A percentile compares a stretch with the other conserved stretches of the same genome.
Evolutionary conservation across 2,888 invertebrate species (phyloP).

Genomic region (Sicus ferrugineus): DNA sequence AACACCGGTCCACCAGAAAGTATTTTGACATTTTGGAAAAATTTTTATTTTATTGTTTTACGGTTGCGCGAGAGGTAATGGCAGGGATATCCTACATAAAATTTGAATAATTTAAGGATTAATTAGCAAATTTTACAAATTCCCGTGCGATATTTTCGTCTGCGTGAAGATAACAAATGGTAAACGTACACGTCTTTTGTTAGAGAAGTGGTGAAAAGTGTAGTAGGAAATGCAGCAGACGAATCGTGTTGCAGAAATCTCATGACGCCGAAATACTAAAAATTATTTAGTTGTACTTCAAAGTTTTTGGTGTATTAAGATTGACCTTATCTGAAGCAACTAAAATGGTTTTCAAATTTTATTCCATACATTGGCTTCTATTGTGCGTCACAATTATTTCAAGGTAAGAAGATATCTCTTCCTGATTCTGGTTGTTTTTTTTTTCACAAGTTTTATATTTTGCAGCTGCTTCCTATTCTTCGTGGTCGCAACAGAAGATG

Average conservation of each 20-base stretch:
- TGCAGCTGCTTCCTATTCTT: conserved; percentile 44
- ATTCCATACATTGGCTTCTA: conserved; percentile 40
- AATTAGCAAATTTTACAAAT: conserved; percentile 13
- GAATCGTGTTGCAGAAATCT: conserved; percentile 27
- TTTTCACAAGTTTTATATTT: conserved; percentile 14
- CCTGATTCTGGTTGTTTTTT: neutral
- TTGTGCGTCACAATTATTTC: conserved; percentile 43
- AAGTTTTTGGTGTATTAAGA: too few relatives aligned
- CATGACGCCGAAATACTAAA: conserved; percentile 9
- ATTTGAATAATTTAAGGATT: conserved; percentile 22
- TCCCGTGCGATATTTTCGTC: conserved; percentile 27
- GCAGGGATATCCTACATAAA: conserved; percentile 11
- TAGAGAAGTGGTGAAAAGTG: conserved; percentile 36
- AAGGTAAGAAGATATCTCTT: conserved; percentile 37
- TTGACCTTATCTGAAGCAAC: neutral
- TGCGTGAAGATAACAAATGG: conserved; percentile 21
- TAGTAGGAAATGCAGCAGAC: conserved; percentile 19
- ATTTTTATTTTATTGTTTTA: conserved; percentile 25
- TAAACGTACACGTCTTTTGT: conserved; percentile 29
- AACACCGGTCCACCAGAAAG: neutral
- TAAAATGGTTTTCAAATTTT: conserved; percentile 43
- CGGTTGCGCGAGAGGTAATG: conserved; percentile 8
- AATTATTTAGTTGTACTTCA: too few relatives aligned
- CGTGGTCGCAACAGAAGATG: conserved; percentile 44
- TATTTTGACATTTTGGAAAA: conserved; percentile 25